phyloP scores from a whole-genome alignment of 2,797 vertebrate species.

The Sternotherus odoratus region DNA sequence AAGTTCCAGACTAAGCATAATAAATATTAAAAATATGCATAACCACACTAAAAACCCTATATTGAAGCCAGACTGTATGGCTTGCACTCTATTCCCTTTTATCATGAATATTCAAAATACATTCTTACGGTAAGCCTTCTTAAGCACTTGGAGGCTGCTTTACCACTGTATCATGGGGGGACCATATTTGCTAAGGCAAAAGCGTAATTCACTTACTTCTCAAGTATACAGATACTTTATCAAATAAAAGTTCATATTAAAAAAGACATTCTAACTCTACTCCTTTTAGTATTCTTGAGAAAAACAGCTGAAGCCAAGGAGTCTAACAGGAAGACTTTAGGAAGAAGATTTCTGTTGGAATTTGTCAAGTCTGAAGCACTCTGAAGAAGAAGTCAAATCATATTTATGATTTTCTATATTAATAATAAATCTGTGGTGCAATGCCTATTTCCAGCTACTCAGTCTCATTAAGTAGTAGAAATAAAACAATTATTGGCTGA shows the following conservation, averaged over 20 bases:
- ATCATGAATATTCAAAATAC: background rate
- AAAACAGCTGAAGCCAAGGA: too few species aligned
- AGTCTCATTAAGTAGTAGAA: background rate
- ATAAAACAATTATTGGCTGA: background rate
- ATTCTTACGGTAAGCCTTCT: background rate
- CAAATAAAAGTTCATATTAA: slow-evolving; percentile 43
- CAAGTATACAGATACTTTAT: slow-evolving; percentile 21
- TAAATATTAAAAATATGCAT: slow-evolving; percentile 5
- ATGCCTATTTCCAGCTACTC: background rate
- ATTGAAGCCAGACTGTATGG: background rate
- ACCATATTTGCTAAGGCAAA: background rate
- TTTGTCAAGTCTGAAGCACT: background rate
- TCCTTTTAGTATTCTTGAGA: slow-evolving; percentile 21
- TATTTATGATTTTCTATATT: background rate
- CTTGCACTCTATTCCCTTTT: slow-evolving; percentile 3
- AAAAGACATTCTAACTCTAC: slow-evolving; percentile 15
- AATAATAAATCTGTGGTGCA: background rate
- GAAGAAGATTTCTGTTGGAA: background rate
- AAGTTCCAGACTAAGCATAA: background rate
- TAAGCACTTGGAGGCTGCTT: background rate
- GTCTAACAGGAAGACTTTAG: slow-evolving; percentile 24
- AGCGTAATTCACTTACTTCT: slow-evolving; percentile 24
- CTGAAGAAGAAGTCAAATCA: background rate
- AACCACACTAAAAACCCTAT: slow-evolving; percentile 5
- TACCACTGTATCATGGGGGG: slow-evolving; percentile 13